Percentiles rank a stretch among this genome's conserved stretches.
Conservation (phyloP, 2,113 vertebrate genomes). For the Epinephelus moara region DNA sequence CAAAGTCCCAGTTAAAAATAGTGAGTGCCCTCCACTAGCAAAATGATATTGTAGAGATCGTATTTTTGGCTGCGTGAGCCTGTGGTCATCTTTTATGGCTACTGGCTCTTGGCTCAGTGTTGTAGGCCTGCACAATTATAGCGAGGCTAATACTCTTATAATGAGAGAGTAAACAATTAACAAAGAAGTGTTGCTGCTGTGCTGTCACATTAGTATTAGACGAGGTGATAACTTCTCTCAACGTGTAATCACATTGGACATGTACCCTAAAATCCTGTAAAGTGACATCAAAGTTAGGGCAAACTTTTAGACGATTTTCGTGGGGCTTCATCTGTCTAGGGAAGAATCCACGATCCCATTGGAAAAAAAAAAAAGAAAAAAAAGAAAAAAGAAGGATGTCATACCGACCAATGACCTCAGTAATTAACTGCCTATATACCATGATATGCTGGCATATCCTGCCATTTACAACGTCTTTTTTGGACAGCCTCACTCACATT, state of each 20-base stretch:
- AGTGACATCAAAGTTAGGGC: conserved; percentile 23
- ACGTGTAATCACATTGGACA: conserved; percentile 9
- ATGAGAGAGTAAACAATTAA: conserved; percentile 8
- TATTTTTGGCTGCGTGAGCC: conserved; percentile 48
- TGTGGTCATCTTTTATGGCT: conserved; percentile 33
- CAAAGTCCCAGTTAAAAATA: conserved; percentile 28
- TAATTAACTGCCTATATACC: conserved; percentile 69
- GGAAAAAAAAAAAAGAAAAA: background rate
- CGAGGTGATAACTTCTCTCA: conserved; percentile 31
- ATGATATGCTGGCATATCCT: conserved; percentile 65
- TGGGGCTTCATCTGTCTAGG: conserved; percentile 13
- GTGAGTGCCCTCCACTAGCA: conserved; percentile 32
- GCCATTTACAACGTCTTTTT: conserved; percentile 56
- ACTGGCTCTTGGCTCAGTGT: conserved; percentile 30
- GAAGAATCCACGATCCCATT: conserved; percentile 11
- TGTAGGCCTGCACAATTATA: conserved; percentile 27
- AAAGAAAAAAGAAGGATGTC: conserved; percentile 37
- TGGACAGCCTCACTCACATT: conserved; percentile 46
- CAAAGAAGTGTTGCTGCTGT: conserved; percentile 25
- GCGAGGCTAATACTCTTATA: conserved; percentile 30
- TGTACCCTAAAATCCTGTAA: conserved; percentile 25
- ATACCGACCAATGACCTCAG: conserved; percentile 67
- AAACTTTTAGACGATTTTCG: conserved; percentile 14
- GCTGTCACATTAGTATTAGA: conserved; percentile 60
- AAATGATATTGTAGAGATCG: conserved; percentile 43